Base-by-base conservation (phyloP, 1,140 invertebrate genomes). In the Leptinotarsa lineolata region DNA sequence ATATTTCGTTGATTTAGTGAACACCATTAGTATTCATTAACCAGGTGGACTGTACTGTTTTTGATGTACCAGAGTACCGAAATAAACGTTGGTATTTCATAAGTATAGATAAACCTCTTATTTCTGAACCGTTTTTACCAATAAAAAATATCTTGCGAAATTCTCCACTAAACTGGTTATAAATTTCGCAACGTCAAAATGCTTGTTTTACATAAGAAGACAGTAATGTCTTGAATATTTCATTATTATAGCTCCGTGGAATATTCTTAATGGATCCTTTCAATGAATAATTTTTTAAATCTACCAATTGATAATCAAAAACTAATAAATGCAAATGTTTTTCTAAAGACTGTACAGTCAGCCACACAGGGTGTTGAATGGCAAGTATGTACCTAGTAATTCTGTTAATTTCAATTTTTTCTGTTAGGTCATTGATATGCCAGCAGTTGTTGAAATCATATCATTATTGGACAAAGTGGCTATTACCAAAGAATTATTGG, bases 401-500 rank as follows among this genome's bases (percentile, higher is more conserved):
- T 64, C 30, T 21, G 22, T 68, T 74, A 74, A 75, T 78, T 74
- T 63, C 70, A 54, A 66, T 70, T 22, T 76, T 81, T 90, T 90
- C 30, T 39, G 8, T 71, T 84, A 98, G 96, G 95, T 98, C 88
- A 91, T 95, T 88, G 94, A 97, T 90, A 95, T 97, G 93, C 91
- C 90, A 83, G 88, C 91, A 83, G 95, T 97, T 87, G 88, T 95
- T 87, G 94, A 96, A 87, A 92, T 97, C 86, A 94, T 98, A 88
- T 90, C 92, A 85, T 89, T 93, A 84, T 88, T 97, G 91, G 96
- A 98, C 88, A 93, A 91, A 86, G 93, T 94, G 85, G 90, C 92
- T 86, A 94, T 98, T 87, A 97, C 95, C 86, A 96, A 95, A 90
- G 95, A 97, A 86, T 90, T 94, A 87, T 87, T 97, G 87, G 95